Evolutionary conservation across 2,888 invertebrate species (phyloP), one percentile per base, ranked within the genome.

Genomic region (Gryllus longicercus): DNA sequence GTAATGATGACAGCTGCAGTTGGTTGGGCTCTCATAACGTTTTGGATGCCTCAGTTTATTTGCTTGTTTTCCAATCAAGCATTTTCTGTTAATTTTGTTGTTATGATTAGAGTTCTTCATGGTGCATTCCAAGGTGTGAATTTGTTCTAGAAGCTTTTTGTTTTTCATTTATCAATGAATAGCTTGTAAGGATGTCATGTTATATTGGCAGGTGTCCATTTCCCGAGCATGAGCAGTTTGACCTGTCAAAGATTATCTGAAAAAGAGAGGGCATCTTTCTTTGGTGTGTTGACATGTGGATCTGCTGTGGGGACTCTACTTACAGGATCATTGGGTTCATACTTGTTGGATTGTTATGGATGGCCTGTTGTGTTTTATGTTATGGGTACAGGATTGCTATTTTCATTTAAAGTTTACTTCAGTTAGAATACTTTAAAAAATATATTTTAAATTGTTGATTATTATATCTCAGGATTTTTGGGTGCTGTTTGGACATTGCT

Each of bases 151-250:
- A 38, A 8, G 38, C 5, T 38, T 38, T 25, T 38, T 38, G 38
- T 8, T 38, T 38, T 38, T 38, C 38, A 38, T 38, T 38, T 38
- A 8, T 38, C 8, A 38, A 38, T 38, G 8, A 38, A 38, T 38
- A 38, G 38, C 38, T 5, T 38, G 38, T 38, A 38, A 38, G 38
- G 38, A 38, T 38, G 8, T 38, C 38, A 38, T 38, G 0, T 38
- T 38, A 8, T 38, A 38, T 38, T n/a, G 50, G n/a, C 79, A 83
- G 88, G 92, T 79, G 90, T 92, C 76, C 93, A 93, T 86, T 92
- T 92, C 86, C 93, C 93, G 78, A 91, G 92, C 84, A 89, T 93
- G 89, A 92, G 92, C 79, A 92, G 92, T 84, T 86, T 93, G 79
- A 91, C 92, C 77, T 91, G 92, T 83, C 89, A 90, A 86, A 90